Percentiles rank a stretch among this genome's conserved stretches.
Conservation (phyloP, 2,888 invertebrate species). For the Melieria crassipennis region DNA sequence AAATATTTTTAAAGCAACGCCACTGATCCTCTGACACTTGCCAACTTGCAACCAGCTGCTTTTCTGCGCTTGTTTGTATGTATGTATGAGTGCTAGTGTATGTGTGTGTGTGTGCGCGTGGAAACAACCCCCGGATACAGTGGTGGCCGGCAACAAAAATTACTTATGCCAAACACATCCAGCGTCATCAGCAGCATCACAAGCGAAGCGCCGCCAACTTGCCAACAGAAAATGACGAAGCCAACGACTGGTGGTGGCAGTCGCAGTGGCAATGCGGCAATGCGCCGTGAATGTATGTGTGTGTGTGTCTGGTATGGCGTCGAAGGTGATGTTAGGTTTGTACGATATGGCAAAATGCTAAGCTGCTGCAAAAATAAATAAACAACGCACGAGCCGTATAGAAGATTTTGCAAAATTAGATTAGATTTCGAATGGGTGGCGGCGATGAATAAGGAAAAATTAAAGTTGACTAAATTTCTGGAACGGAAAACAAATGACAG, state of each 20-base stretch:
- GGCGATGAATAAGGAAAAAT: too few relatives aligned
- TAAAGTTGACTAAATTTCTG: too few relatives aligned
- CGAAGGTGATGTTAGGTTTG: too few relatives aligned
- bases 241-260: background rate
- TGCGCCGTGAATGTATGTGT: background rate
- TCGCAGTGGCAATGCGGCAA: background rate
- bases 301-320: too few relatives aligned
- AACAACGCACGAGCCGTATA: conserved; percentile 17
- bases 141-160: conserved; percentile 24
- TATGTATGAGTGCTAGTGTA: background rate
- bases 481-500: too few relatives aligned
- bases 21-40: background rate
- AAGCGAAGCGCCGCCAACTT: conserved; percentile 1
- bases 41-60: conserved; percentile 10
- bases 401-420: conserved; percentile 20
- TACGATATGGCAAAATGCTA: background rate
- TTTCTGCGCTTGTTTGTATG: background rate
- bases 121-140: conserved; percentile 16
- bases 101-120: background rate
- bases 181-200: conserved; percentile 33
- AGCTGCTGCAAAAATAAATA: conserved; percentile 10
- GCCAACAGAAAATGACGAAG: background rate
- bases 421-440: background rate
- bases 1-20: background rate
- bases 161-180: conserved; percentile 37